Evolutionary conservation across 2,888 invertebrate genomes (phyloP).

Genomic region (Drosophila infuscata): DNA sequence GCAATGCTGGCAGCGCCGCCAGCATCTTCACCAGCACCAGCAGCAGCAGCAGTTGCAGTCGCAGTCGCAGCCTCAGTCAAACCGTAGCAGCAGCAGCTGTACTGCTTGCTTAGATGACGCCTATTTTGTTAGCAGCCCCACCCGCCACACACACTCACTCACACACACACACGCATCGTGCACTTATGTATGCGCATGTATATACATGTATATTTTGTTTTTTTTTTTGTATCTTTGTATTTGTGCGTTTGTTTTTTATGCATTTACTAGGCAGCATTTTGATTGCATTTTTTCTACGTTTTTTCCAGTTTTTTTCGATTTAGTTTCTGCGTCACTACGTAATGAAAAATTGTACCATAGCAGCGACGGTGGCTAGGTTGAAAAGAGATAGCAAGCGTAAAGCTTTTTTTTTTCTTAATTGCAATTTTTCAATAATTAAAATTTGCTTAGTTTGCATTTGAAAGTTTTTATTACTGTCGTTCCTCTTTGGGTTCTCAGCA

Average conservation of each 20-base stretch:
- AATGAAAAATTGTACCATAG: constrained; percentile 54
- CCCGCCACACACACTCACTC: constrained; percentile 28
- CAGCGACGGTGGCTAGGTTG: constrained; percentile 26
- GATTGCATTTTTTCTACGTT: constrained; percentile 70
- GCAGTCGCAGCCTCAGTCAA: constrained; percentile 2
- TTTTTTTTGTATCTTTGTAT: constrained; percentile 29
- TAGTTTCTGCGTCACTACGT: constrained; percentile 58
- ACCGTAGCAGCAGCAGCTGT: constrained; percentile 22
- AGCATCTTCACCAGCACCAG: constrained; percentile 19
- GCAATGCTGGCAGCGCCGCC: constrained; percentile 49
- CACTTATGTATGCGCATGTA: constrained; percentile 26
- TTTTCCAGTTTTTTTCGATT: constrained; percentile 29
- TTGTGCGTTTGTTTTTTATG: constrained; percentile 69
- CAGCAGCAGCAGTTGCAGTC: constrained; percentile 14
- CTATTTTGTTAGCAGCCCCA: constrained; percentile 66
- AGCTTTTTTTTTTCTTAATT: constrained; percentile 64
- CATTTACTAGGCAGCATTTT: constrained; percentile 78
- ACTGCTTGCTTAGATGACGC: constrained; percentile 77
- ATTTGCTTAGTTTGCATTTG: constrained; percentile 82
- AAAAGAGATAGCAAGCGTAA: constrained; percentile 40
- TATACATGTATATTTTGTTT: constrained; percentile 14
- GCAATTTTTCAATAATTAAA: constrained; percentile 83
- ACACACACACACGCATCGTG: constrained; percentile 20
- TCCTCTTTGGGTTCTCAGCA: constrained; percentile 52
- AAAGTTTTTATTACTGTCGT: constrained; percentile 73